phyloP scores from a whole-genome alignment of 2,113 vertebrate genomes.

The Psilopsiagon aurifrons region DNA sequence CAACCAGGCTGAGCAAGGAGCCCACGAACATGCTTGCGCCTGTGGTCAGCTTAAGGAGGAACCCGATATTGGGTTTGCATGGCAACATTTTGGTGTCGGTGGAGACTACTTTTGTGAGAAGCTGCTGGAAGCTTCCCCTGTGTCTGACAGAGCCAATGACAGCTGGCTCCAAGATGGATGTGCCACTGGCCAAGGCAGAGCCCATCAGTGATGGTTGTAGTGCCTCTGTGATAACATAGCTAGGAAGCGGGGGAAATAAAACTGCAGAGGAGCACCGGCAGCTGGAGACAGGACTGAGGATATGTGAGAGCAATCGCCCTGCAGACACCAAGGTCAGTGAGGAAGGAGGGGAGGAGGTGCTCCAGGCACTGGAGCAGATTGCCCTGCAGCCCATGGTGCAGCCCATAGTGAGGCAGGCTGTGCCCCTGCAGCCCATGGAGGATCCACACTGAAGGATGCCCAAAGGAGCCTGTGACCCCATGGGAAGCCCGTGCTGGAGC shows the following conservation, averaged over 20 bases:
- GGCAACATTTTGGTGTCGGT: fast-evolving
- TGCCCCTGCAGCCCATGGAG: not conserved
- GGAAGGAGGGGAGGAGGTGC: not conserved
- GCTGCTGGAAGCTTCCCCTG: not conserved
- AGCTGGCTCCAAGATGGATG: not conserved
- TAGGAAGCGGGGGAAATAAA: not conserved
- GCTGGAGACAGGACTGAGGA: not conserved
- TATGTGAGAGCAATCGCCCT: not conserved
- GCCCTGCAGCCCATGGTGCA: not conserved
- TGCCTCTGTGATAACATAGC: not conserved
- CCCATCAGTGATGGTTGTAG: not conserved
- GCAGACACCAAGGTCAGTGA: not conserved
- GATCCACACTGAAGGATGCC: not conserved
- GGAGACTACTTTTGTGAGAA: not conserved
- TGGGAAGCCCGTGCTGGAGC: not conserved
- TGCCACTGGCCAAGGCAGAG: not conserved
- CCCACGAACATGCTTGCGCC: fast-evolving
- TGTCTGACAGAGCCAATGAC: not conserved
- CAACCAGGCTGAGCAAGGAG: not conserved
- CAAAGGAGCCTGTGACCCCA: not conserved
- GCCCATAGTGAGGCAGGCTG: not conserved
- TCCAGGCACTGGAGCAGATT: not conserved
- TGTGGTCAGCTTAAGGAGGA: not conserved
- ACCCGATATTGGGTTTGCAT: not conserved
- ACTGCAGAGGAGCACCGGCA: not conserved